Conservation (phyloP, 1,140 invertebrate species). For the Drosophila saltans region DNA sequence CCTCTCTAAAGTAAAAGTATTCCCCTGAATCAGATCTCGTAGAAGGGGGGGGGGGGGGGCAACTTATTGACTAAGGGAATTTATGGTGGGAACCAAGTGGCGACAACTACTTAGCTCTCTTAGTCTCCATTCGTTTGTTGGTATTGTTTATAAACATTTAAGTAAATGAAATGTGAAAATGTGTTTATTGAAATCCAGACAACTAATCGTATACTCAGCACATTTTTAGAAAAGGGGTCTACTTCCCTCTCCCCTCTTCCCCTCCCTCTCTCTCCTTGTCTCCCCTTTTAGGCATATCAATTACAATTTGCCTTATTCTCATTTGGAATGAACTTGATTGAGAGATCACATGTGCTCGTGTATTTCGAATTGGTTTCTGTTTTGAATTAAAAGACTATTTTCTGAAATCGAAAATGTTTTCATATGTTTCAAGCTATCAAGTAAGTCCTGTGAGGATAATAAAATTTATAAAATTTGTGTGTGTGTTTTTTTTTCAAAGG, state of each 20-base stretch:
- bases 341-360: slow-evolving; percentile 1
- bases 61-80: slow-evolving; percentile 3
- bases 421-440: not conserved
- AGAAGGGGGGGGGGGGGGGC: not conserved
- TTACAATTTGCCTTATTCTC: slow-evolving; percentile 6
- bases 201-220: slow-evolving; percentile 3
- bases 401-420: not conserved
- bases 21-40: not conserved
- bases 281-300: not conserved
- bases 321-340: not conserved
- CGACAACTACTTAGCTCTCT: slow-evolving; percentile 4
- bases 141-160: slow-evolving; percentile 5
- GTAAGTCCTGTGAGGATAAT: too few species aligned
- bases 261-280: not conserved
- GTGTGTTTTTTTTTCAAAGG: too few species aligned
- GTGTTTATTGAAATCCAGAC: not conserved
- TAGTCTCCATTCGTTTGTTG: not conserved
- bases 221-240: slow-evolving; percentile 3
- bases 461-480: too few species aligned
- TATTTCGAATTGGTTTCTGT: not conserved
- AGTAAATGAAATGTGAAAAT: not conserved
- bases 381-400: slow-evolving; percentile 1
- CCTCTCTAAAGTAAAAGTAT: too few species aligned
- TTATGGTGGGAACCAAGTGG: slow-evolving; percentile 9
- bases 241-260: not conserved